Evolutionary conservation across 2,888 invertebrate species (phyloP).

Genomic region (Aleiodes testaceus): DNA sequence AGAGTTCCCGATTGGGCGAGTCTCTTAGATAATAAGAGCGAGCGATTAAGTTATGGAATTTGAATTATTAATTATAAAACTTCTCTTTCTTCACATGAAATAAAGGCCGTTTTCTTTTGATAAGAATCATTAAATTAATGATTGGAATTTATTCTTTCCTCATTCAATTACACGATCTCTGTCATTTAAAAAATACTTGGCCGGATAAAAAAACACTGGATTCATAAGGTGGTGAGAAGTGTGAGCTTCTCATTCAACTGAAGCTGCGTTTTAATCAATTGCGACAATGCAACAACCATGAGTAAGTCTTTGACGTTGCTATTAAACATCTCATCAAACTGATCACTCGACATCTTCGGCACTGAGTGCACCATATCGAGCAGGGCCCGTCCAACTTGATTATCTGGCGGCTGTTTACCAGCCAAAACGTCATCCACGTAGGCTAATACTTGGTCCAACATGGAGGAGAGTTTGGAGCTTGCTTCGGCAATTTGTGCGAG

Average conservation of each 20-base stretch:
- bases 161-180: conserved; percentile 11
- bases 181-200: conserved; percentile 15
- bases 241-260: conserved; percentile 97
- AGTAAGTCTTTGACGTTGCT: conserved; percentile 97
- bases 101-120: too few species aligned
- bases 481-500: conserved; percentile 91
- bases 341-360: conserved; percentile 91
- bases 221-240: conserved; percentile 82
- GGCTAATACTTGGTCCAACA: conserved; percentile 84
- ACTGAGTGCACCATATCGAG: conserved; percentile 93
- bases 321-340: conserved; percentile 96
- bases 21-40: conserved; percentile 76
- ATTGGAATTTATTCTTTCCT: conserved; percentile 19
- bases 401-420: conserved; percentile 82
- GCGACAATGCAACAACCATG: conserved; percentile 97
- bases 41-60: conserved; percentile 38
- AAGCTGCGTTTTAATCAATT: conserved; percentile 96
- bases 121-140: conserved; percentile 29
- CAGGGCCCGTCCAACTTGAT: conserved; percentile 91
- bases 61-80: conserved; percentile 40
- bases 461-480: conserved; percentile 82
- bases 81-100: background rate
- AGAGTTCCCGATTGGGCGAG: conserved; percentile 89
- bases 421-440: conserved; percentile 96
- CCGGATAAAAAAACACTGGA: conserved; percentile 4